Conservation (phyloP, 2,113 vertebrate species). For the Notarius lentiginosus region DNA sequence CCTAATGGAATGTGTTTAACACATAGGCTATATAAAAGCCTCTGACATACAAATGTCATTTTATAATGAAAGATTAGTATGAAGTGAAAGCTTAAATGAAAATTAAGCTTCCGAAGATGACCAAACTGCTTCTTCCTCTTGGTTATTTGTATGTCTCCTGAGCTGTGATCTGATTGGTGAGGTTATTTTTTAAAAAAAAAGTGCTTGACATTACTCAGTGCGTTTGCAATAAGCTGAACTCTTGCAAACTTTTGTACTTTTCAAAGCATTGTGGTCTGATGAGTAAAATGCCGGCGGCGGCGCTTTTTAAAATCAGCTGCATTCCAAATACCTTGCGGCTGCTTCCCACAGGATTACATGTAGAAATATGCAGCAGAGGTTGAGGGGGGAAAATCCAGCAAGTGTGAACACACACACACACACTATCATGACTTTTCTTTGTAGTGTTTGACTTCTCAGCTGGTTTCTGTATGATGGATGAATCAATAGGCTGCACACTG, state of each 20-base stretch:
- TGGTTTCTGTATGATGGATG: slow-evolving; percentile 9
- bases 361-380: slow-evolving; percentile 19
- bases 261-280: slow-evolving; percentile 26
- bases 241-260: slow-evolving; percentile 16
- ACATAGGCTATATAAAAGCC: no score
- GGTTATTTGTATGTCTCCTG: neutral
- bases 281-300: neutral
- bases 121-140: neutral
- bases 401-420: slow-evolving; percentile 18
- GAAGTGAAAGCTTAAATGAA: neutral
- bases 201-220: neutral
- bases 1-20: no score
- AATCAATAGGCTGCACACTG: slow-evolving; percentile 23
- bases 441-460: slow-evolving; percentile 3
- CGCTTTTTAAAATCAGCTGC: slow-evolving; percentile 1
- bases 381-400: neutral
- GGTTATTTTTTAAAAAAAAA: neutral
- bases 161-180: slow-evolving; percentile 1
- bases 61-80: no score
- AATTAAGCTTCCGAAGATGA: neutral
- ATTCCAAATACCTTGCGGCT: neutral
- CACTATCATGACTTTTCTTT: slow-evolving; percentile 4
- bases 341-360: slow-evolving; percentile 1
- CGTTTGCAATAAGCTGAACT: slow-evolving; percentile 1
- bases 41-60: no score